Evolutionary conservation across 2,888 invertebrate species (phyloP).

Genomic region (Pardosa pseudoannulata): DNA sequence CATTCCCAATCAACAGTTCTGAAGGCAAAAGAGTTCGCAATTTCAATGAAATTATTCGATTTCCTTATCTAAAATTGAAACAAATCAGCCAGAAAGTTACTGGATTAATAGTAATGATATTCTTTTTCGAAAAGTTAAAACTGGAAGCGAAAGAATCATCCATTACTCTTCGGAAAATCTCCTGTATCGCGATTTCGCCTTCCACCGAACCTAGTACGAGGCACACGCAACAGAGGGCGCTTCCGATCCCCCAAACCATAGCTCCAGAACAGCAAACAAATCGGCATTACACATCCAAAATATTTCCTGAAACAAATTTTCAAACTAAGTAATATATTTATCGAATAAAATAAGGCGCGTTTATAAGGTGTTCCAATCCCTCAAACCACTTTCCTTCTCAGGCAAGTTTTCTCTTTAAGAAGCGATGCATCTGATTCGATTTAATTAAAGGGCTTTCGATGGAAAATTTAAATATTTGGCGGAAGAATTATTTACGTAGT

Average conservation of each 20-base stretch:
- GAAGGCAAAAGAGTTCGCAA: no score
- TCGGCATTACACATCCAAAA: neutral
- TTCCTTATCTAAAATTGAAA: no score
- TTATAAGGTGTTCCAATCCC: neutral
- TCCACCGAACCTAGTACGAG: no score
- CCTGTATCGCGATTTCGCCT: no score
- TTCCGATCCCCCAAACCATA: neutral
- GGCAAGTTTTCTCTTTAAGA: slow-evolving; percentile 32
- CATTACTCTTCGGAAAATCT: no score
- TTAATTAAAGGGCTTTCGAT: slow-evolving; percentile 61
- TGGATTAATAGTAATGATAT: no score
- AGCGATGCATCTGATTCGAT: slow-evolving; percentile 57
- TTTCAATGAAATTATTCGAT: no score
- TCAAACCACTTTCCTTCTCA: slow-evolving; percentile 11
- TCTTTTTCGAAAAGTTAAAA: no score
- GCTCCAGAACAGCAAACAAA: neutral
- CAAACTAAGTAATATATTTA: slow-evolving; percentile 10
- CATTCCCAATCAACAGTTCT: no score
- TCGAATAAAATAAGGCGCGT: neutral
- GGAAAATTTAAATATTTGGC: slow-evolving; percentile 72
- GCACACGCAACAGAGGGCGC: neutral
- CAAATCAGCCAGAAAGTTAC: no score
- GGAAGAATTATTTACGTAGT: slow-evolving; percentile 70
- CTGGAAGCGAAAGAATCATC: no score
- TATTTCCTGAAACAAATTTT: neutral